These are phyloP conservation scores for Panthera tigris DNA, from an alignment of 2,113 vertebrate genomes.

Conservation along the genomic window DNA sequence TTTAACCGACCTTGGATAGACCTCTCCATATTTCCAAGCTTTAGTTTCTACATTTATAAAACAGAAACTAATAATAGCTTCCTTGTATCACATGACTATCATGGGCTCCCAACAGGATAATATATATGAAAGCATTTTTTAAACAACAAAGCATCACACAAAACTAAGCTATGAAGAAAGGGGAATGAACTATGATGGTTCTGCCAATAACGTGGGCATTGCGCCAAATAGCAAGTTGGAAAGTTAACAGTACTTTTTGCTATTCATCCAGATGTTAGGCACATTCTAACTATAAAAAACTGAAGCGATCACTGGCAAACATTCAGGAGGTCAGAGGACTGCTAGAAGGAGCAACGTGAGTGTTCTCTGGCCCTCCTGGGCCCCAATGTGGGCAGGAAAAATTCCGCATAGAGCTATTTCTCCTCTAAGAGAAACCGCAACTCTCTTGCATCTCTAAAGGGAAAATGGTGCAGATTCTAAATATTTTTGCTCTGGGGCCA, in stretches of 20 bases:
- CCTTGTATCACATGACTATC: constrained; percentile 33
- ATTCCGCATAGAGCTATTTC: neutral
- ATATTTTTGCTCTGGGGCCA: constrained; percentile 8
- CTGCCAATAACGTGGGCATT: neutral
- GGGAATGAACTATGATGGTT: neutral
- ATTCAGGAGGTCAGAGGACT: neutral
- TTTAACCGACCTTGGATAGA: constrained; percentile 57
- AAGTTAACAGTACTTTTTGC: constrained; percentile 45
- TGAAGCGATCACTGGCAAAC: constrained; percentile 12
- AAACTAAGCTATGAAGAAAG: constrained; percentile 52
- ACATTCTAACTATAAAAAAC: constrained; percentile 50
- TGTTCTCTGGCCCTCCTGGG: neutral
- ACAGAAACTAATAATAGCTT: constrained; percentile 55
- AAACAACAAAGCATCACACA: constrained; percentile 59
- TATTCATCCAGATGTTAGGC: constrained; percentile 52
- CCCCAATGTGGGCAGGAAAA: neutral
- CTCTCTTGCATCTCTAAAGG: neutral
- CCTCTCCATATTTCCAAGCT: constrained; percentile 49
- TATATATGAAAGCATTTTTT: constrained; percentile 53
- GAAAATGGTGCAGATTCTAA: constrained; percentile 53
- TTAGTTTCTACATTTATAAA: constrained; percentile 62
- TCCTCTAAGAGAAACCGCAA: constrained; percentile 21
- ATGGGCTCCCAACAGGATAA: constrained; percentile 35
- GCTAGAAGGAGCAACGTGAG: neutral
- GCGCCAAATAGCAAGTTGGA: constrained; percentile 42